Evolutionary conservation across 2,888 invertebrate species (phyloP).

Genomic region (Neoitamus cyanurus): DNA sequence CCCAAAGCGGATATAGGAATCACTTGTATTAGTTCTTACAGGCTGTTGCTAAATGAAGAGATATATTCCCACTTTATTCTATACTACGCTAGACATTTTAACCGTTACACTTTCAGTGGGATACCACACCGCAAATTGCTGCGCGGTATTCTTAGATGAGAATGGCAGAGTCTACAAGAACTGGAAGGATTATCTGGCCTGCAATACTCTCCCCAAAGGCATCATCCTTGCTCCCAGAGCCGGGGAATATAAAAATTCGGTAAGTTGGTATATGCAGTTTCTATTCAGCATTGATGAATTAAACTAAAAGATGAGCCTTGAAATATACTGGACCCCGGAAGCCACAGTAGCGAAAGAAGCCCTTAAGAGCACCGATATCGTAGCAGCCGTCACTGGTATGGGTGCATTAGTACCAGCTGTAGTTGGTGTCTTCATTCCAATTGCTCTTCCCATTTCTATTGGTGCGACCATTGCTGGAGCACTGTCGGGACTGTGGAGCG

Average conservation of each 20-base stretch:
- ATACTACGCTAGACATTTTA: too few relatives aligned
- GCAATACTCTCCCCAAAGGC: background rate
- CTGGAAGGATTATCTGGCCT: background rate
- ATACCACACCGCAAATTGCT: background rate
- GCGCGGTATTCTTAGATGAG: constrained; percentile 10
- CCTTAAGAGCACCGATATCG: constrained; percentile 54
- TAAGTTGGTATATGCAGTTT: background rate
- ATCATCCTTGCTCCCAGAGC: background rate
- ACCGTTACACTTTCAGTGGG: background rate
- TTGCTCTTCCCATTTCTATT: background rate
- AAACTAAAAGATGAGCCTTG: background rate
- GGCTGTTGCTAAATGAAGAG: too few relatives aligned
- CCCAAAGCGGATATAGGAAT: too few relatives aligned
- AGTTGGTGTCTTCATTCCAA: constrained; percentile 49
- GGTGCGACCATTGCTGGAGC: background rate
- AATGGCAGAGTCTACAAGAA: background rate
- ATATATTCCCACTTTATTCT: too few relatives aligned
- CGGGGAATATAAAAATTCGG: background rate
- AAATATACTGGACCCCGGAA: background rate
- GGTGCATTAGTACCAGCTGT: constrained; percentile 56
- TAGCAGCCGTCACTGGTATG: constrained; percentile 56
- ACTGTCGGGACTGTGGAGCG: background rate
- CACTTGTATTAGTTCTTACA: background rate
- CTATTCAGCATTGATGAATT: background rate
- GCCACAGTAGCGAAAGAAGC: constrained; percentile 53